Evolutionary conservation across 2,888 invertebrate species (phyloP).

Genomic region (Agrochola litura): DNA sequence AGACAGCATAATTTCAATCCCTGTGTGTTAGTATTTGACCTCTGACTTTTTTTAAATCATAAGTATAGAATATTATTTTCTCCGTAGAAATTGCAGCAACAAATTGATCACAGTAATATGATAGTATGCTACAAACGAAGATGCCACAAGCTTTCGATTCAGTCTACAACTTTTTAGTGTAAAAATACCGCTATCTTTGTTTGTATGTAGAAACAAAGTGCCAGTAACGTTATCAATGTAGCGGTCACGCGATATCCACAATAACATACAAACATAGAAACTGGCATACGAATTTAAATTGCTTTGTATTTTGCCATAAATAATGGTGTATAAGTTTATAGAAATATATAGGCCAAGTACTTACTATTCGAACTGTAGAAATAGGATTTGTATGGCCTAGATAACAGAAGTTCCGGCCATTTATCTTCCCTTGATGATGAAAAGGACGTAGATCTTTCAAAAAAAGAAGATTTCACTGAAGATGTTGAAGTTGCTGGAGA

Average conservation of each 20-base stretch:
- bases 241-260: constrained; percentile 54
- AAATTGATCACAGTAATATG: background rate
- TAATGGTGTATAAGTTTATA: background rate
- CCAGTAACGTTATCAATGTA: constrained; percentile 45
- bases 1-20: background rate
- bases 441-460: constrained; percentile 84
- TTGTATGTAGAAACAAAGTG: constrained; percentile 13
- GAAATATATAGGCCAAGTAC: constrained; percentile 64
- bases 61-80: background rate
- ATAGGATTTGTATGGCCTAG: constrained; percentile 85
- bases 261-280: constrained; percentile 10
- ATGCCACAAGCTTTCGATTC: background rate
- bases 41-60: background rate
- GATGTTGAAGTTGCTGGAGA: constrained; percentile 83
- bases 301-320: background rate
- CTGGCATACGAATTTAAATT: background rate
- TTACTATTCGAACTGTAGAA: constrained; percentile 86
- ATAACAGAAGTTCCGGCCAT: constrained; percentile 89
- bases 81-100: background rate
- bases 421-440: constrained; percentile 84
- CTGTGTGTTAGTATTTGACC: background rate
- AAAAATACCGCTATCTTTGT: constrained; percentile 22
- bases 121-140: background rate
- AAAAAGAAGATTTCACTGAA: constrained; percentile 78
- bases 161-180: constrained; percentile 3